Evolutionary conservation across 2,113 vertebrate species (phyloP).

Genomic region (Melanerpes aurifrons): DNA sequence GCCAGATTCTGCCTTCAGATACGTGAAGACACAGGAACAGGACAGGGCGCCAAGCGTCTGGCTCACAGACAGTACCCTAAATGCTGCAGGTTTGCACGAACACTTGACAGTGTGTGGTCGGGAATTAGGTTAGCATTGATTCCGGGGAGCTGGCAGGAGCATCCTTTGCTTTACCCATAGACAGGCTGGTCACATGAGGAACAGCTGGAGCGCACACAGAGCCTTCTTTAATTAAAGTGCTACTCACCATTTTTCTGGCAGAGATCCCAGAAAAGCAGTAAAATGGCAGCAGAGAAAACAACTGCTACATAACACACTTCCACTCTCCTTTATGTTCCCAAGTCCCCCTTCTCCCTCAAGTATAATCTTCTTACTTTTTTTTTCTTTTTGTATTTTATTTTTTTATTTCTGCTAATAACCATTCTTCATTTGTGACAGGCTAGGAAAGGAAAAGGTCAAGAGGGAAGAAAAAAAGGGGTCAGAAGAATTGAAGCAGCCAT

Average conservation of each 20-base stretch:
- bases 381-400: background rate
- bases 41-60: accelerated
- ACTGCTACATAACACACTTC: slow-evolving; percentile 44
- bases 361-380: slow-evolving; percentile 1
- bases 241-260: slow-evolving; percentile 59
- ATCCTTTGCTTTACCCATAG: slow-evolving; percentile 25
- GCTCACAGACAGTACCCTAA: background rate
- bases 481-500: slow-evolving; percentile 27
- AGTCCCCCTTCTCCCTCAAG: background rate
- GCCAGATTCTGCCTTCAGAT: background rate
- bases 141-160: background rate
- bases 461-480: slow-evolving; percentile 35
- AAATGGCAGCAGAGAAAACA: slow-evolving; percentile 69
- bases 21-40: background rate
- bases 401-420: slow-evolving; percentile 34
- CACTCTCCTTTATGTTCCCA: slow-evolving; percentile 26
- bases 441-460: slow-evolving; percentile 50
- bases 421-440: slow-evolving; percentile 42
- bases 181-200: slow-evolving; percentile 54
- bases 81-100: background rate
- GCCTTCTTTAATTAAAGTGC: slow-evolving; percentile 69
- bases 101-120: background rate
- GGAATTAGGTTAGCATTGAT: slow-evolving; percentile 44
- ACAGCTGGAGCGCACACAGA: slow-evolving; percentile 64
- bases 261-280: slow-evolving; percentile 64